phyloP scores from a whole-genome alignment of 2,797 vertebrate species.

The Carduelis carduelis region DNA sequence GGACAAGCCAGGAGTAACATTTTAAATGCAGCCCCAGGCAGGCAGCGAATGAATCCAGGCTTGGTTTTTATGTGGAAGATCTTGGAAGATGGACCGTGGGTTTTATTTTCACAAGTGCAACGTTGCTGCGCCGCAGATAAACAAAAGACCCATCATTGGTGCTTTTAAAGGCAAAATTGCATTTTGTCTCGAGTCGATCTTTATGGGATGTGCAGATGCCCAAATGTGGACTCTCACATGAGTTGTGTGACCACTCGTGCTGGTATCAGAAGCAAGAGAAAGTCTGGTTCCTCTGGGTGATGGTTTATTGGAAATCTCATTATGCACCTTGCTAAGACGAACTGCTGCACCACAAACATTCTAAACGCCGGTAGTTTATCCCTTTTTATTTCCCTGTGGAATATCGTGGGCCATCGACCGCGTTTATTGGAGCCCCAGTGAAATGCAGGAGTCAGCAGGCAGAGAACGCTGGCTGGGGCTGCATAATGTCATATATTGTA shows the following conservation, averaged over 20 bases:
- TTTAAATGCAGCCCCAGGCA: neutral
- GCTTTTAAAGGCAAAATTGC: neutral
- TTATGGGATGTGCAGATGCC: neutral
- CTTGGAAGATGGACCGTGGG: neutral
- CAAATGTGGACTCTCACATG: fast-evolving
- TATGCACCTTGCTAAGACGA: neutral
- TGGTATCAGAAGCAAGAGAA: neutral
- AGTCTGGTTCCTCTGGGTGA: neutral
- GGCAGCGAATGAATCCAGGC: neutral
- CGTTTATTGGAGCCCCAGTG: neutral
- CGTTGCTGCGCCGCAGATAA: neutral
- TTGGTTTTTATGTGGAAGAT: neutral
- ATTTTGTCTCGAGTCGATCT: neutral
- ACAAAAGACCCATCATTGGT: neutral
- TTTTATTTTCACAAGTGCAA: neutral
- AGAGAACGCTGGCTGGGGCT: neutral
- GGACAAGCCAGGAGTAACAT: neutral
- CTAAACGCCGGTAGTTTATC: slow-evolving; percentile 12
- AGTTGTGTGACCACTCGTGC: neutral
- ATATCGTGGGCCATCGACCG: fast-evolving
- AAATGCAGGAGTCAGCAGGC: neutral
- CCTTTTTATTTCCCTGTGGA: slow-evolving; percentile 44
- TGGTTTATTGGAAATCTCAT: slow-evolving; percentile 41
- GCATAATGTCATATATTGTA: neutral
- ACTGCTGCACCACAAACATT: neutral